phyloP scores from a whole-genome alignment of 2,797 vertebrate species.

The Rhyacichthys aspro region DNA sequence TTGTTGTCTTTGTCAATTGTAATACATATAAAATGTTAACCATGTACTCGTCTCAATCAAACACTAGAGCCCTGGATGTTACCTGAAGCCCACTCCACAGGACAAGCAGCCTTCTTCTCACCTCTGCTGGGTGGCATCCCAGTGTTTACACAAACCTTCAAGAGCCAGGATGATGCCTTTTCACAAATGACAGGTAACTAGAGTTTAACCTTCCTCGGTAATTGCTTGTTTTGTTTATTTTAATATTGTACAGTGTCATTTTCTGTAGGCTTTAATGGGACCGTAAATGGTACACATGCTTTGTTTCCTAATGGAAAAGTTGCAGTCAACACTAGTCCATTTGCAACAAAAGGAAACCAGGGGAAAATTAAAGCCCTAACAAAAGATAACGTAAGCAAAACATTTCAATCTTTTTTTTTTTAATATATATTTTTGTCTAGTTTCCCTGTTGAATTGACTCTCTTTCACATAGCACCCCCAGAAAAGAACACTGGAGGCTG shows the following conservation, averaged over 20 bases:
- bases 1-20: background rate
- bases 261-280: conserved; percentile 84
- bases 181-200: conserved; percentile 82
- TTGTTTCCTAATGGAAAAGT: conserved; percentile 79
- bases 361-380: conserved; percentile 77
- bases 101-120: conserved; percentile 86
- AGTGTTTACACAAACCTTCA: conserved; percentile 83
- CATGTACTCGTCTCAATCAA: conserved; percentile 34
- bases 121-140: conserved; percentile 88
- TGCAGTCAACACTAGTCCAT: conserved; percentile 72
- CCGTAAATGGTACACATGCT: conserved; percentile 83
- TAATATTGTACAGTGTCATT: conserved; percentile 9
- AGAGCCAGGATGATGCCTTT: conserved; percentile 81
- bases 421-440: background rate
- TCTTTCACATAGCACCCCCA: conserved; percentile 79
- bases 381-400: conserved; percentile 85
- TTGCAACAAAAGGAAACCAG: conserved; percentile 65
- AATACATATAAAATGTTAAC: background rate
- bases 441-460: conserved; percentile 1
- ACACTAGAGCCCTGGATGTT: conserved; percentile 90
- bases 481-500: conserved; percentile 85
- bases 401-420: too few species aligned
- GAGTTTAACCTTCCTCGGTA: background rate
- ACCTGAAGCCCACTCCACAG: conserved; percentile 79
- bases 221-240: background rate